A percentile compares a stretch with the other conserved stretches of the same genome.
phyloP scores from a whole-genome alignment of 92 coral and sea anemone genomes.

The Paramuricea clavata region DNA sequence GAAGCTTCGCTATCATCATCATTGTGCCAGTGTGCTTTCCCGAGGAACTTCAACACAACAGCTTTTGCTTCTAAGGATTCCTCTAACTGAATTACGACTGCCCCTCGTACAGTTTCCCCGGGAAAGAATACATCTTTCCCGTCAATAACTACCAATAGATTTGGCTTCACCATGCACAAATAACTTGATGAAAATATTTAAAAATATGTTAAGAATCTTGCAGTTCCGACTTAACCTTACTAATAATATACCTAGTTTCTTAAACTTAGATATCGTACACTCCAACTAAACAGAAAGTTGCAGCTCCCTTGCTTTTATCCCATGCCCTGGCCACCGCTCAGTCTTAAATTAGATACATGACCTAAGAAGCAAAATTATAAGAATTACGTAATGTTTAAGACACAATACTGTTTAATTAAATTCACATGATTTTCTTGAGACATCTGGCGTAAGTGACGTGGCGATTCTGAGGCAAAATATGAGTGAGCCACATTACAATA shows the following conservation, averaged over 20 bases:
- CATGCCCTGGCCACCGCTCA: background rate
- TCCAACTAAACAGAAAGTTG: background rate
- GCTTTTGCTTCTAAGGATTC: slow-evolving; percentile 33
- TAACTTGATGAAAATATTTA: background rate
- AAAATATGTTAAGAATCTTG: background rate
- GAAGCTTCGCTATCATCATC: background rate
- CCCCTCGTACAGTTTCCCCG: slow-evolving; percentile 12
- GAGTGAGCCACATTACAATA: too few species aligned
- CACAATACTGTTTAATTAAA: too few species aligned
- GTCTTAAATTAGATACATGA: background rate
- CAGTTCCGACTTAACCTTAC: background rate
- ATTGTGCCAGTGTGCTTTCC: slow-evolving; percentile 16
- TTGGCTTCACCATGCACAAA: slow-evolving; percentile 28
- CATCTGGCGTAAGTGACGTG: background rate
- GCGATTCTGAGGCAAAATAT: too few species aligned
- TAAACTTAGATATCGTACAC: background rate
- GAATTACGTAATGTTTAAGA: background rate
- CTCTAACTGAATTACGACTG: slow-evolving; percentile 3
- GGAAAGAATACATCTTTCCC: slow-evolving; percentile 12
- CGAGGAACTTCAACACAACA: background rate
- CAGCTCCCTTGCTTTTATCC: background rate
- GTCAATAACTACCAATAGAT: slow-evolving; percentile 11
- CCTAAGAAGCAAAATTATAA: background rate
- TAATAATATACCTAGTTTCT: too few species aligned
- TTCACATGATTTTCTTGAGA: background rate